A percentile compares a stretch with the other conserved stretches of the same genome.
Evolutionary conservation across 2,888 invertebrate species (phyloP).

Genomic region (Yponomeuta malinellus): DNA sequence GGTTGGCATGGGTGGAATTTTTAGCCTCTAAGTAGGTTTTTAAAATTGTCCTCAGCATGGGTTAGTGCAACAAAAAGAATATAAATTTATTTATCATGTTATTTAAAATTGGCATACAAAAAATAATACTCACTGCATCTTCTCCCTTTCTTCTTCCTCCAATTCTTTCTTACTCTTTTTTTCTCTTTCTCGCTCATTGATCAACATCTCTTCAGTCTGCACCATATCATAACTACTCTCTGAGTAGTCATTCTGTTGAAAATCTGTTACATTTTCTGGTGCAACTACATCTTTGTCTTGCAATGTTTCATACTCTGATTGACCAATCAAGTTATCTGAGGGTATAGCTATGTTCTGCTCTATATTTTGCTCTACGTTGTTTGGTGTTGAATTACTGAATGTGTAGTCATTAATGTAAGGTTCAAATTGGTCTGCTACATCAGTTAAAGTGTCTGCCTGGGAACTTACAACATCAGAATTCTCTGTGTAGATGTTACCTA

Average conservation of each 20-base stretch:
- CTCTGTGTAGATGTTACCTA: conserved; percentile 64
- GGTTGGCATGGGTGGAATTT: too few relatives aligned
- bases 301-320: not conserved
- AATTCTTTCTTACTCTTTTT: conserved; percentile 86
- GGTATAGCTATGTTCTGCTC: conserved; percentile 8
- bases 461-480: conserved; percentile 48
- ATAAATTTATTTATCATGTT: too few relatives aligned
- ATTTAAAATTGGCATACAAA: too few relatives aligned
- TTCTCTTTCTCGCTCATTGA: conserved; percentile 79
- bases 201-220: conserved; percentile 56
- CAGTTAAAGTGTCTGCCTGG: conserved; percentile 47
- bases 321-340: not conserved
- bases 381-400: conserved; percentile 38
- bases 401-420: conserved; percentile 58
- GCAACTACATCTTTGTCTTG: conserved; percentile 34
- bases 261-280: conserved; percentile 44
- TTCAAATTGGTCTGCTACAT: conserved; percentile 54
- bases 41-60: too few relatives aligned
- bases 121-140: conserved; percentile 90
- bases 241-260: conserved; percentile 44
- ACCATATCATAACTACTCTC: conserved; percentile 39
- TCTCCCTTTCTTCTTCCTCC: conserved; percentile 95
- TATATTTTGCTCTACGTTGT: conserved; percentile 30
- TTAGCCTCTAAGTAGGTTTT: too few relatives aligned
- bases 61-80: too few relatives aligned